Evolutionary conservation across 2,113 vertebrate genomes (phyloP), one percentile per base, ranked within the genome.

Genomic region (Pollachius pollachius): DNA sequence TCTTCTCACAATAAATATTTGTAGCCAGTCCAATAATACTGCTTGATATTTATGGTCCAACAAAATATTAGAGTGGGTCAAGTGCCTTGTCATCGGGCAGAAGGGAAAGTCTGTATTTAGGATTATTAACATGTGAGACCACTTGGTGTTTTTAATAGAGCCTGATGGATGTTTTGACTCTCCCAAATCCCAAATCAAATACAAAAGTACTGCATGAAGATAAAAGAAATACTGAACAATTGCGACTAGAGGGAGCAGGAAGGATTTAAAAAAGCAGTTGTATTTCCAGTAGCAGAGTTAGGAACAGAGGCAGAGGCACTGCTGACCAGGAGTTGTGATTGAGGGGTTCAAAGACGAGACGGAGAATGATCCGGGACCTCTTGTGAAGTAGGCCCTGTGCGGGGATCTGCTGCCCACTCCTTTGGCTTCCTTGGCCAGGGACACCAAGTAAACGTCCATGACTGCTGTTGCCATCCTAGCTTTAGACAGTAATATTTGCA

Each of bases 391-490:
- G 21, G 68, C 75, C 12, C 1, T 3, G 62, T 34, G 27, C 37
- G 64, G 30, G 30, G 4, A 4, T 34, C 30, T 4, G 3, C 4
- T 34, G 30, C 30, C 30, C 30, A 1, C 64, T 65, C 52, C 69
- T 65, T 64, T 2, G 30, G 4, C 30, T 34, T 7, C 30, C 30
- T 34, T 34, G 30, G 4, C 30, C 30, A 56, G 64, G 75, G 80
- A 81, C 59, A 76, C 48, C 3, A 41, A 66, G 67, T 48, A 71
- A 65, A 78, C 16, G 16, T 18, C 69, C 74, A 23, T 77, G 81
- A 70, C 84, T 81, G 62, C 57, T 70, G 59, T 67, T 41, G 65
- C 34, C 71, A 68, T 73, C 81, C 73, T 80, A 54, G 23, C 23
- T 23, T 23, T 23, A 48, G 13, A 1, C 41, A 48, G 12, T 48